These are phyloP conservation scores for Macrobrachium rosenbergii DNA, from an alignment of 1,140 invertebrate genomes.

Conservation along the genomic window DNA sequence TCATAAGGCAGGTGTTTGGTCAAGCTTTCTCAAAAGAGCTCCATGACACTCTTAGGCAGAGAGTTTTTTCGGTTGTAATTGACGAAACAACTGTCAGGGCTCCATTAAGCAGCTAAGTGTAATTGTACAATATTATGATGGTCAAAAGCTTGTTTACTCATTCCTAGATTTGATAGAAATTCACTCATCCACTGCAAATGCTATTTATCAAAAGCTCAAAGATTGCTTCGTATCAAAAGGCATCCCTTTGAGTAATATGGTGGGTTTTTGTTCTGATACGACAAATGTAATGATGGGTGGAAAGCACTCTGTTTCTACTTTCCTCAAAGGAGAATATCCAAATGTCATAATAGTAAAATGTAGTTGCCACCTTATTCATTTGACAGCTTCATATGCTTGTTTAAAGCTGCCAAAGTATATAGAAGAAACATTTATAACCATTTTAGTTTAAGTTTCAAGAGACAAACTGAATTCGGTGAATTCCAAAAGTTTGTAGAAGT, in stretches of 20 bases:
- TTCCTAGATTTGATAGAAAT: slow-evolving; percentile 27
- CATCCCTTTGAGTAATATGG: slow-evolving; percentile 40
- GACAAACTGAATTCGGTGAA: slow-evolving; percentile 32
- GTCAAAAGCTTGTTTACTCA: slow-evolving; percentile 1
- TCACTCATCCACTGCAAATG: neutral
- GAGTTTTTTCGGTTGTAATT: slow-evolving; percentile 25
- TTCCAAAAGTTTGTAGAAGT: slow-evolving; percentile 57
- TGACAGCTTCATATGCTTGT: slow-evolving; percentile 58
- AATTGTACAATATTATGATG: no score
- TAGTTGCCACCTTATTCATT: slow-evolving; percentile 57
- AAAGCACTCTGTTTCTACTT: slow-evolving; percentile 40
- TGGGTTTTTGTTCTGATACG: slow-evolving; percentile 60
- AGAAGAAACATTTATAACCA: slow-evolving; percentile 44
- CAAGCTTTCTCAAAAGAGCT: neutral
- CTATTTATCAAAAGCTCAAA: slow-evolving; percentile 9
- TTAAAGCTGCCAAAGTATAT: slow-evolving; percentile 58
- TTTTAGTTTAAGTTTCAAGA: slow-evolving; percentile 56
- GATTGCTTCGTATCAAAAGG: slow-evolving; percentile 20
- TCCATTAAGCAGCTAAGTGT: slow-evolving; percentile 21
- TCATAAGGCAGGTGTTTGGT: no score
- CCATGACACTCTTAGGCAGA: neutral
- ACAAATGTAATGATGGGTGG: slow-evolving; percentile 62
- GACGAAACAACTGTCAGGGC: slow-evolving; percentile 34
- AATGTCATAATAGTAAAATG: slow-evolving; percentile 60
- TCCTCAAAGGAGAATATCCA: slow-evolving; percentile 46